Base-by-base conservation (phyloP, 2,797 vertebrate species). In the Anguilla obscura region DNA sequence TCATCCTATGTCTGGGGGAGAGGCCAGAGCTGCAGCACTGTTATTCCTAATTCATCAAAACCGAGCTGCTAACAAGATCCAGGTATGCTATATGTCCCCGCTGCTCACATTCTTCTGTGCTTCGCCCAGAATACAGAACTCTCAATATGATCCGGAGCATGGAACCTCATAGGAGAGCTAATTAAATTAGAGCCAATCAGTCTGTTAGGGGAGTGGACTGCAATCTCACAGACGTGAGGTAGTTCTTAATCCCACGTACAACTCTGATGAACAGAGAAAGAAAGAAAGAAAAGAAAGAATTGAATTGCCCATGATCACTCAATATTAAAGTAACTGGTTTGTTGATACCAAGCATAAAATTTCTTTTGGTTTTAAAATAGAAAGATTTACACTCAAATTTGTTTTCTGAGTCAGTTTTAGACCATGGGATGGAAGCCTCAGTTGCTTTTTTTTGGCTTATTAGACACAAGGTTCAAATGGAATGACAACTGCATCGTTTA, bases 41-140 rank as follows among this genome's bases (percentile, higher is more conserved):
- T 86, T 86, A 58, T 74, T 88, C 48, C 18, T 84, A 84, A 86
- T 86, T 48, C 50, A 71, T 84, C 58, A 50, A 40, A 74, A 85
- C 60, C 50, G 18, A 60, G 27, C 60, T 30, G 60, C 60, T 89
- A 89, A 86, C 56, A 24, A 86, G 60, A 76, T 56, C 76, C 85
- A 33, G 85, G n/a, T 86, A 14, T 45, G n/a, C 69, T 58, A 66
- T 30, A 48, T 85, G 52, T 52, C 66, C 54, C 27, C 74, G 60
- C 63, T 45, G 74, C 74, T 86, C 88, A 83, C 52, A 36, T 54
- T 86, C 8, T 80, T 71, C n/a, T n/a, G 69, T n/a, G 58, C 69
- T 74, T 85, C 36, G 79, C 54, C 52, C 85, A 63, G 71, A 40
- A 45, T 74, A 27, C n/a, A 36, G n/a, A 74, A 88, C 80, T 88